Percentiles rank a stretch among this genome's conserved stretches.
Conservation (phyloP, 1,140 invertebrate species). For the Luehdorfia chinensis region DNA sequence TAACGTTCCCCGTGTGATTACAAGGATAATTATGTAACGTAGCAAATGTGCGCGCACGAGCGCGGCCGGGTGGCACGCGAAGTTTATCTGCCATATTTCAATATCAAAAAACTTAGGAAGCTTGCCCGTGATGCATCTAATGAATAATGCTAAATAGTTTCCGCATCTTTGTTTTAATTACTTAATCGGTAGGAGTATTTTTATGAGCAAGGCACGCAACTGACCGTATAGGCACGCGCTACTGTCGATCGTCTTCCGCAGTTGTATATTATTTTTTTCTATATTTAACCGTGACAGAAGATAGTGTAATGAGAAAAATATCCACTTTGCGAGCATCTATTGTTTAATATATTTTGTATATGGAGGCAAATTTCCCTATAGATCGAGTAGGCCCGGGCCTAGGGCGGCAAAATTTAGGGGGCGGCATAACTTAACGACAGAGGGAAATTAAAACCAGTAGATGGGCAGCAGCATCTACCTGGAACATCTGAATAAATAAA, state of each 20-base stretch:
- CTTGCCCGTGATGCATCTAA: constrained; percentile 49
- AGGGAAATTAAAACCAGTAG: too few species aligned
- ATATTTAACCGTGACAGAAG: neutral
- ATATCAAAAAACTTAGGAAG: constrained; percentile 60
- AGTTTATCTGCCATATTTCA: constrained; percentile 22
- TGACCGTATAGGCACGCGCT: constrained; percentile 47
- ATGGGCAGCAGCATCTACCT: too few species aligned
- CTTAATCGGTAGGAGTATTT: constrained; percentile 16
- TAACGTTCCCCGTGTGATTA: constrained; percentile 30
- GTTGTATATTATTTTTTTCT: constrained; percentile 25
- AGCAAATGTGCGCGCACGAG: constrained; percentile 43
- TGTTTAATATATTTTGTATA: too few species aligned
- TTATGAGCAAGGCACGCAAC: constrained; percentile 26
- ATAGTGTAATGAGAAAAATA: neutral
- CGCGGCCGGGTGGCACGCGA: constrained; percentile 41
- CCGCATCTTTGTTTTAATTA: constrained; percentile 54
- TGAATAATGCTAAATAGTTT: constrained; percentile 60
- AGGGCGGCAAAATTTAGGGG: too few species aligned
- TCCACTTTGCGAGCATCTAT: too few species aligned
- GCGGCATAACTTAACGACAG: too few species aligned
- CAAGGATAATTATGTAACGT: constrained; percentile 42
- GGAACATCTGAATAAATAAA: too few species aligned
- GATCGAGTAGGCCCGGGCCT: too few species aligned
- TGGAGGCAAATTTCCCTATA: too few species aligned
- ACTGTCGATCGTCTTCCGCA: constrained; percentile 34